Evolutionary conservation across 2,113 vertebrate species (phyloP), one percentile per base, ranked within the genome.

Genomic region (Apteryx mantelli): DNA sequence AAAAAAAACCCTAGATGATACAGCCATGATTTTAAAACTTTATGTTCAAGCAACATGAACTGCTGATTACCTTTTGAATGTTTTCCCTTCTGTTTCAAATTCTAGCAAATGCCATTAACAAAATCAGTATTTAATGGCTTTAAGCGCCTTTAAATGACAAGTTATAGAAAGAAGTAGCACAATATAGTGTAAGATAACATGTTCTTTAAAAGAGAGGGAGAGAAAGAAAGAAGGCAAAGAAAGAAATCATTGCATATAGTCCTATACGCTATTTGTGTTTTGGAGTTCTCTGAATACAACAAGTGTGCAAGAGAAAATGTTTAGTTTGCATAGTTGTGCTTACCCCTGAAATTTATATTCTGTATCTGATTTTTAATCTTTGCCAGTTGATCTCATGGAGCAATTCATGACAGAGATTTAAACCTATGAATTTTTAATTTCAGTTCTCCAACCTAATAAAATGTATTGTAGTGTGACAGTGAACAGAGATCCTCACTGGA

Each of bases 11-110:
- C 9, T 42, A 17, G 38, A 38, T 65, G 38, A 34, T 91, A 42
- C 21, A 93, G 26, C 19, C 19, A 38, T n/a, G 66, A 88, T 91
- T 95, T 91, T 76, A 74, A 71, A 94, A 80, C 48, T 93, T 96
- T 5, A 9, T 65, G 52, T 34, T 76, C 40, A 55, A 78, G 63
- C 56, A 56, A 71, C 36, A 30, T 66, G 60, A 95, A 88, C 38
- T 25, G 58, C 88, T 88, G 58, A 68, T 46, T 73, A 65, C 16
- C 16, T 79, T 76, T 74, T 56, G 26, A 69, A 25, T 50, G 36
- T 81, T 95, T 81, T 69, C 40, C 17, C 24, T 63, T 61, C 17
- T 52, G 18, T 11, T 42, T 46, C 81, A 34, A 13, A 36, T 56
- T 68, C 55, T 61, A 88, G 68, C 3, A 91, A 82, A 87, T 74